Evolutionary conservation across 1,140 invertebrate genomes (phyloP), one percentile per base, ranked within the genome.

Genomic region (Drosophila obscura): DNA sequence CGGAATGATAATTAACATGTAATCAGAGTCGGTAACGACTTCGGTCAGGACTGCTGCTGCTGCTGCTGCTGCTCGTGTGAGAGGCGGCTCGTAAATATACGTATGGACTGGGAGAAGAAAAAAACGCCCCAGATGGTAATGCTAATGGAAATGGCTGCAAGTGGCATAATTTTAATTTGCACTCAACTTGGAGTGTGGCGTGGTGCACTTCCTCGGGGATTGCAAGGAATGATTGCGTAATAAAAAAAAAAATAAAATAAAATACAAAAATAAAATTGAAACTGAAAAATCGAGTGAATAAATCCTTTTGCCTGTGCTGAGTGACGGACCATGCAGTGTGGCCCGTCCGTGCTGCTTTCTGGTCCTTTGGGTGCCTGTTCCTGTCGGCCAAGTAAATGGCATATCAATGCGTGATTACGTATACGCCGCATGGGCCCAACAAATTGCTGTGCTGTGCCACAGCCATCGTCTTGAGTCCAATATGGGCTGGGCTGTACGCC

Each of bases 321-420:
- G 74, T 53, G 57, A 28, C 59, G 19, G 19, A 1, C 19, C 19
- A 19, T 19, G 19, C 19, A 19, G 19, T 19, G 19, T 19, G 19
- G 58, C 41, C 57, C 7, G 26, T 13, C 39, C 19, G 9, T n/a
- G 8, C 16, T 44, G 15, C 15, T n/a, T 15, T 15, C 16, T 15
- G 22, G 43, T 53, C 43, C 35, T 6, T 13, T 49, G 52, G 35
- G 51, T 45, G 56, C 67, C 50, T 81, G 73, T 22, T 60, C 41
- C 53, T 51, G 77, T 52, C 60, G 51, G 58, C 60, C 64, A 44
- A 58, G 77, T 75, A 87, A 87, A 83, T 87, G 83, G 79, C 76
- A 88, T 87, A 88, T 87, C 82, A 87, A 87, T 88, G 83, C 76
- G 79, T 79, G 79, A 87, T 87, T 87, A 87, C 79, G 82, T 87